Percentiles rank a stretch among this genome's conserved stretches.
phyloP scores from a whole-genome alignment of 2,888 invertebrate genomes.

The Drosophila hamatofila region DNA sequence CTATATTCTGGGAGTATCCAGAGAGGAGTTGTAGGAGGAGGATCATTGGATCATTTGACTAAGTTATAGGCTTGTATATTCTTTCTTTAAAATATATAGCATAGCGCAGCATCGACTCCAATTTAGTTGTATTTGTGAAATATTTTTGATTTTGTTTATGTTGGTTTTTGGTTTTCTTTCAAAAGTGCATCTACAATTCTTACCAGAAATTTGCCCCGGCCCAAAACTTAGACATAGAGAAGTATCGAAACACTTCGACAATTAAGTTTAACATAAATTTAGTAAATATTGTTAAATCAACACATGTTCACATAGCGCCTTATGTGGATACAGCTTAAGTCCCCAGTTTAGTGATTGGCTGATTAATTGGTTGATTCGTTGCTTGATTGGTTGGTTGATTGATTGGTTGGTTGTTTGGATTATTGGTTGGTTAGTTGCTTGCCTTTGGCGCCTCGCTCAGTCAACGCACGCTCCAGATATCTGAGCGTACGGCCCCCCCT shows the following conservation, averaged over 20 bases:
- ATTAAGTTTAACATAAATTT: conserved; percentile 38
- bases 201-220: conserved; percentile 29
- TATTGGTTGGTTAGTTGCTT: conserved; percentile 45
- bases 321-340: conserved; percentile 11
- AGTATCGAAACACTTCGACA: conserved; percentile 18
- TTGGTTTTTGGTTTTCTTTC: not conserved
- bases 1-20: conserved; percentile 9
- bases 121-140: conserved; percentile 20
- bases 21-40: not conserved
- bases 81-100: not conserved
- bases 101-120: conserved; percentile 17
- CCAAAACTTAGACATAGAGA: conserved; percentile 31
- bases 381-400: conserved; percentile 30
- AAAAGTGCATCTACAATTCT: conserved; percentile 3
- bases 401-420: conserved; percentile 22
- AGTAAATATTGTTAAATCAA: conserved; percentile 40
- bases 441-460: conserved; percentile 74
- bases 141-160: not conserved
- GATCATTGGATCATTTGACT: conserved; percentile 17
- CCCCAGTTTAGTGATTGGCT: conserved; percentile 21
- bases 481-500: conserved; percentile 7
- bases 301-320: conserved; percentile 21
- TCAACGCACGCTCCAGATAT: conserved; percentile 31
- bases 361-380: conserved; percentile 18
- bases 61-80: conserved; percentile 16